Evolutionary conservation across 2,113 vertebrate species (phyloP).

Genomic region (Cygnus atratus): DNA sequence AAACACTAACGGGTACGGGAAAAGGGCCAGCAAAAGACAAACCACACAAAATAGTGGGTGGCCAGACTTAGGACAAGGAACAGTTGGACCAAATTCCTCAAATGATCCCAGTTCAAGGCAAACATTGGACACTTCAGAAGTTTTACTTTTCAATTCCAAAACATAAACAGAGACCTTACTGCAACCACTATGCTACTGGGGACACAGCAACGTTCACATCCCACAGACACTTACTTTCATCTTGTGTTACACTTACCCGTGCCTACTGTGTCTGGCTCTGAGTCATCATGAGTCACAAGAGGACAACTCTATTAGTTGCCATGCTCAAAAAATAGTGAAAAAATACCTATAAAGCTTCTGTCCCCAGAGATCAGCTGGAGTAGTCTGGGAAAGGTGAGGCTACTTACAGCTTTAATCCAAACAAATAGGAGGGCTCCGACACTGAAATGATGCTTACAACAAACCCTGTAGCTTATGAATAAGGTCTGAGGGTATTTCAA

Average conservation of each 20-base stretch:
- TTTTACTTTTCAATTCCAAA: slow-evolving; percentile 18
- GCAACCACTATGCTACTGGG: background rate
- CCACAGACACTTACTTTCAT: background rate
- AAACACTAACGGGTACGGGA: slow-evolving; percentile 68
- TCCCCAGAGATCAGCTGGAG: background rate
- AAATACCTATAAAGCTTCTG: background rate
- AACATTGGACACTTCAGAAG: slow-evolving; percentile 5
- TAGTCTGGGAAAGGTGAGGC: background rate
- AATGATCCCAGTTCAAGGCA: slow-evolving; percentile 25
- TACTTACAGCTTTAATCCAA: background rate
- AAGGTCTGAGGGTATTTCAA: background rate
- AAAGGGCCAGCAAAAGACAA: slow-evolving; percentile 72
- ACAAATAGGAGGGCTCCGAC: background rate
- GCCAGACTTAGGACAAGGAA: slow-evolving; percentile 45
- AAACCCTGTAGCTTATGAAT: background rate
- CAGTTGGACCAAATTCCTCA: slow-evolving; percentile 46
- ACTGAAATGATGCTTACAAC: background rate
- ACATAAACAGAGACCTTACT: slow-evolving; percentile 4
- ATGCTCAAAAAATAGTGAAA: background rate
- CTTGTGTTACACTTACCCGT: background rate
- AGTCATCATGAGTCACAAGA: slow-evolving; percentile 5
- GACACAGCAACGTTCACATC: background rate
- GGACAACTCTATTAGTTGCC: slow-evolving; percentile 27
- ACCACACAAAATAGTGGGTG: slow-evolving; percentile 61
- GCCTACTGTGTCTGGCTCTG: background rate